phyloP scores from a whole-genome alignment of 2,113 vertebrate genomes.

The Sphaerodactylus townsendi region DNA sequence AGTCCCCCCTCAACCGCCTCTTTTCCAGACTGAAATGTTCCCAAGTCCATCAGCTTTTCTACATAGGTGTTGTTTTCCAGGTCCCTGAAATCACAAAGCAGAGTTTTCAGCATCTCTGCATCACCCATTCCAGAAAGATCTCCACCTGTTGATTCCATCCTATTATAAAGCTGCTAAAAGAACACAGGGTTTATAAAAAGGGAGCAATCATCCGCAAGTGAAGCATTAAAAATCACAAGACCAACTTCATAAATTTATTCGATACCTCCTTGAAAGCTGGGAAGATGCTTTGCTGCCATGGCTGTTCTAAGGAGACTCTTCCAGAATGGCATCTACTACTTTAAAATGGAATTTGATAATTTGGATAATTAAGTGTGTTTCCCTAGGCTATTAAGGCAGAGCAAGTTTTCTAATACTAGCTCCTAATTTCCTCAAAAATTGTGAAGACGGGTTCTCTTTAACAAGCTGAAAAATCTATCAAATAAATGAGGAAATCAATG shows the following conservation, averaged over 20 bases:
- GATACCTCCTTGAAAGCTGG: background rate
- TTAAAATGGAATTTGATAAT: background rate
- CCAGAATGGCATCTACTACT: background rate
- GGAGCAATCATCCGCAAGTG: background rate
- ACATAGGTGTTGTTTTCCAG: no score
- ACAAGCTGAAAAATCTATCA: constrained; percentile 49
- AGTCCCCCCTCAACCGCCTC: no score
- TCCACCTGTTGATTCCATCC: background rate
- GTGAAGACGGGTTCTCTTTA: constrained; percentile 35
- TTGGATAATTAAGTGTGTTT: background rate
- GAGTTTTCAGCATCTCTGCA: background rate
- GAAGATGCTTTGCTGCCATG: background rate
- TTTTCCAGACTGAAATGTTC: no score
- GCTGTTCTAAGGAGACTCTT: background rate
- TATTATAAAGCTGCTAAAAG: background rate
- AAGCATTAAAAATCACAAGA: background rate
- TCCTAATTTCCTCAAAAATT: constrained; percentile 31
- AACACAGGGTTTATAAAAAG: background rate
- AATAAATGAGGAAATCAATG: constrained; percentile 38
- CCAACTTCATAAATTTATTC: background rate
- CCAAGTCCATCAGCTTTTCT: no score
- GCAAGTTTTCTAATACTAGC: constrained; percentile 27
- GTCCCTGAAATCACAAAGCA: background rate
- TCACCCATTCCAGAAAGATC: background rate
- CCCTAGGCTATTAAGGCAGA: background rate